A percentile compares a stretch with the other conserved stretches of the same genome.
Evolutionary conservation across 2,113 vertebrate species (phyloP).

Genomic region (Chitala chitala): DNA sequence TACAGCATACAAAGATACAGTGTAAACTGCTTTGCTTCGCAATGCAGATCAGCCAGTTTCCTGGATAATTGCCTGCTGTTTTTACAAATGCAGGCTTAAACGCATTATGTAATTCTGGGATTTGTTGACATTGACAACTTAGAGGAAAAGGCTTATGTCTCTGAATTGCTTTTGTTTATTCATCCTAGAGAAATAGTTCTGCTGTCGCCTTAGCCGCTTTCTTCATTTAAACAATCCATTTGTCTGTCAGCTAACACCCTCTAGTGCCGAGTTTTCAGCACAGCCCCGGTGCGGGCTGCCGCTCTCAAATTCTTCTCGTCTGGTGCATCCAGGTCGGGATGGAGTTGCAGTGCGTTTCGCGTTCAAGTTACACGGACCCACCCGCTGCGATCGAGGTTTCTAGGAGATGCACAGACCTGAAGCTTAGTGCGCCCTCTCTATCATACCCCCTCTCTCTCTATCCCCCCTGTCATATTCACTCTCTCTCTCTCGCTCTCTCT

Average conservation of each 20-base stretch:
- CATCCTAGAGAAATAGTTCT: too few relatives aligned
- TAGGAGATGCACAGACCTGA: too few relatives aligned
- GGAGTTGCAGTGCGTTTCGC: conserved; percentile 16
- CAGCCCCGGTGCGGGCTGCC: conserved; percentile 35
- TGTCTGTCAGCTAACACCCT: conserved; percentile 77
- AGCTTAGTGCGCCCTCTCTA: too few relatives aligned
- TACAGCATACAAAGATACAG: too few relatives aligned
- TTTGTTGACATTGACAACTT: too few relatives aligned
- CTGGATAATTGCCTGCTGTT: too few relatives aligned
- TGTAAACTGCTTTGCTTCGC: too few relatives aligned
- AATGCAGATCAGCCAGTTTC: too few relatives aligned
- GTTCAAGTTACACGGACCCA: conserved; percentile 29
- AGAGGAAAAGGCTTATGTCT: too few relatives aligned
- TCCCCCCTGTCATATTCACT: too few relatives aligned
- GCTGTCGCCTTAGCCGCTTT: neutral
- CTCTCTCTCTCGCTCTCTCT: neutral
- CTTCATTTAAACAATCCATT: conserved; percentile 34
- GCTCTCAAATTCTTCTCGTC: neutral
- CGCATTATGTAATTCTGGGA: too few relatives aligned
- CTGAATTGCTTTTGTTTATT: neutral
- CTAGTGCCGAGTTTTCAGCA: conserved; percentile 71
- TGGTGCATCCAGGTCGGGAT: conserved; percentile 20
- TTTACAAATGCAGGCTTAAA: too few relatives aligned
- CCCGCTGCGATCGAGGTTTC: conserved; percentile 37
- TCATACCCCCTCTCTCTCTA: neutral